Percentiles rank a stretch among this genome's conserved stretches.
These are phyloP conservation scores for Melikaiella ostensackeni DNA, from an alignment of 2,888 invertebrate species.

Conservation along the genomic window DNA sequence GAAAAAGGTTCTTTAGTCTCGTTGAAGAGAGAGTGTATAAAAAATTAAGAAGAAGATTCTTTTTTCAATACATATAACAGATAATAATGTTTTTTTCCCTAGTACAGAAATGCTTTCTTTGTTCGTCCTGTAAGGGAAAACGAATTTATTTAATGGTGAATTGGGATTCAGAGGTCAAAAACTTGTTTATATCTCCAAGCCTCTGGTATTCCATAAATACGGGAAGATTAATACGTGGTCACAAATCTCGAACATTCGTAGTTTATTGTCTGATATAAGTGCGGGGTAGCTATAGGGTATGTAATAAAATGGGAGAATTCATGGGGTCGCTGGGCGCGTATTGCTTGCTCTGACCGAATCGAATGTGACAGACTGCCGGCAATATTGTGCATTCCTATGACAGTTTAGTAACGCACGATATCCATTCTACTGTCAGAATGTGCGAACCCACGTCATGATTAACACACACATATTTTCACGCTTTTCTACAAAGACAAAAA, in stretches of 20 bases:
- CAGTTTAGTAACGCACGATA: not conserved
- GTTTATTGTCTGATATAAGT: slow-evolving; percentile 72
- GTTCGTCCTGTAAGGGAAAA: not conserved
- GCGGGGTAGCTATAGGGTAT: slow-evolving; percentile 49
- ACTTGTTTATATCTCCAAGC: slow-evolving; percentile 16
- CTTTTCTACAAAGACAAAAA: not conserved
- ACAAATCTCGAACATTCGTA: slow-evolving; percentile 71
- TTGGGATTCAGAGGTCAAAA: too few species aligned
- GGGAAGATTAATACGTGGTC: slow-evolving; percentile 72
- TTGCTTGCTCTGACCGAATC: slow-evolving; percentile 64
- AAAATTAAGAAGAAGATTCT: too few species aligned
- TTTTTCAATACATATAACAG: too few species aligned
- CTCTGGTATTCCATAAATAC: slow-evolving; percentile 66
- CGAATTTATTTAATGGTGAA: not conserved
- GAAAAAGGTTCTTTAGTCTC: too few species aligned
- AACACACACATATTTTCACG: slow-evolving; percentile 13
- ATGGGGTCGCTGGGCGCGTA: slow-evolving; percentile 53
- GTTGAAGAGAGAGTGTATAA: too few species aligned
- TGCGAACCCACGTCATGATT: not conserved
- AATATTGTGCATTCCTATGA: slow-evolving; percentile 72
- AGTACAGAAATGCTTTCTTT: too few species aligned
- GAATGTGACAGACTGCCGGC: slow-evolving; percentile 74
- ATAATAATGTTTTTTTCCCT: too few species aligned
- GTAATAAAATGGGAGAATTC: slow-evolving; percentile 61
- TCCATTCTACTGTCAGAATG: not conserved